Evolutionary conservation across 2,888 invertebrate genomes (phyloP).

Genomic region (Caenorhabditis becei): DNA sequence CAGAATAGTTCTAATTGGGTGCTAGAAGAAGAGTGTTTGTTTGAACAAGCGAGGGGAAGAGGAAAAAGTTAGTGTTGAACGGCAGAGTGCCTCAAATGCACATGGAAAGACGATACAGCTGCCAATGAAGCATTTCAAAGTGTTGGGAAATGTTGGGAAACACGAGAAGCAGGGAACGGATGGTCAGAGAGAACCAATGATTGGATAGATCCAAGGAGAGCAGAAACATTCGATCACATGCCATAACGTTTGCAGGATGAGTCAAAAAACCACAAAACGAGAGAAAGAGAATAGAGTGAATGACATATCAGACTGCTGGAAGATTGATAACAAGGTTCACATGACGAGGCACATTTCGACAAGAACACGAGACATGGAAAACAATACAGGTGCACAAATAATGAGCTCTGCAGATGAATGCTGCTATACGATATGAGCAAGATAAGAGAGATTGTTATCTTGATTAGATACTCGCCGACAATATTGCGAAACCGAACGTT

Average conservation of each 20-base stretch:
- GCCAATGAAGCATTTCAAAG: slow-evolving; percentile 18
- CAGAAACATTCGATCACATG: no score
- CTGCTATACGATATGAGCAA: slow-evolving; percentile 27
- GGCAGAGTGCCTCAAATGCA: slow-evolving; percentile 35
- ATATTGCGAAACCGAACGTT: slow-evolving; percentile 27
- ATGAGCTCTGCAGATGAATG: slow-evolving; percentile 1
- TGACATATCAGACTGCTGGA: neutral
- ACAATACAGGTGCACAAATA: slow-evolving; percentile 33
- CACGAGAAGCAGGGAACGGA: neutral
- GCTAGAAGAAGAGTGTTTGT: slow-evolving; percentile 38
- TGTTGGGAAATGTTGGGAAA: neutral
- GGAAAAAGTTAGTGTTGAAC: slow-evolving; percentile 28
- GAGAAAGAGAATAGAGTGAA: neutral
- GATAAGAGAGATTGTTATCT: slow-evolving; percentile 22
- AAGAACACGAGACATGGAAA: slow-evolving; percentile 1
- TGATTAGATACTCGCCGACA: slow-evolving; percentile 41
- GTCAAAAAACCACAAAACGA: neutral
- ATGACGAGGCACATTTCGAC: neutral
- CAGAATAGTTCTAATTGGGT: slow-evolving; percentile 52
- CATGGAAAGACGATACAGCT: slow-evolving; percentile 42
- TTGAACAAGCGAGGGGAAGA: slow-evolving; percentile 13
- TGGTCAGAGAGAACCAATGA: no score
- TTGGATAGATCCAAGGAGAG: no score
- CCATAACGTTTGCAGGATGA: neutral
- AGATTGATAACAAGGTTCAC: slow-evolving; percentile 1